phyloP scores from a whole-genome alignment of 2,797 vertebrate genomes.

The Dryobates pubescens region DNA sequence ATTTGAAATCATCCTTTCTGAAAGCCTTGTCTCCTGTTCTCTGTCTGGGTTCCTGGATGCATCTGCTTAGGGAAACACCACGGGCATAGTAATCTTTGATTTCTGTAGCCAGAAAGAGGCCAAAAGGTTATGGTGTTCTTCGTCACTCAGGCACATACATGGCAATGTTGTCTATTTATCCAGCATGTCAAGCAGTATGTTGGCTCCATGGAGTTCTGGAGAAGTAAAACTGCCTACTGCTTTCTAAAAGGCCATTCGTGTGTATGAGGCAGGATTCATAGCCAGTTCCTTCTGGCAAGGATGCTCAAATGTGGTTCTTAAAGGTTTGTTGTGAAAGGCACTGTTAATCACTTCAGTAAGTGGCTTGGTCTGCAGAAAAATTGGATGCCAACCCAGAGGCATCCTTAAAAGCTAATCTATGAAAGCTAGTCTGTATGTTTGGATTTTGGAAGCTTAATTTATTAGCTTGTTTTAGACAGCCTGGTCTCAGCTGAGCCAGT shows the following conservation, averaged over 20 bases:
- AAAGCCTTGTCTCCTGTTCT: not conserved
- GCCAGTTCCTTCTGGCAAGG: not conserved
- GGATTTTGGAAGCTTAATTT: not conserved
- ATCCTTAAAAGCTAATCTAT: not conserved
- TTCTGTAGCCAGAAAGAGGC: not conserved
- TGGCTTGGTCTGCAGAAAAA: not conserved
- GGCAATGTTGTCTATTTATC: constrained; percentile 8
- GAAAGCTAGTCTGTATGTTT: not conserved
- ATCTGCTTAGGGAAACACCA: not conserved
- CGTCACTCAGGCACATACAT: not conserved
- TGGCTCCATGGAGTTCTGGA: not conserved
- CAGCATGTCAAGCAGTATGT: not conserved
- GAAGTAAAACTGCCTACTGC: constrained; percentile 4
- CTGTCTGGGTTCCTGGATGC: not conserved
- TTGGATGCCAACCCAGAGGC: not conserved
- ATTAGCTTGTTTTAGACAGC: constrained; percentile 13
- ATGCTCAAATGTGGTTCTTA: not conserved
- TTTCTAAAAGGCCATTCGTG: constrained; percentile 20
- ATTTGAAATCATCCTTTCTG: not conserved
- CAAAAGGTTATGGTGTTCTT: not conserved
- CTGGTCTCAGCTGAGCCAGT: constrained; percentile 17
- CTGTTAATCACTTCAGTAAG: not conserved
- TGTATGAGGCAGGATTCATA: not conserved
- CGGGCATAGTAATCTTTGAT: not conserved
- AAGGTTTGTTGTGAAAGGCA: not conserved